These are phyloP conservation scores for Astropecten irregularis DNA, from an alignment of 53 echinoderm and acorn worm species.

Conservation along the genomic window DNA sequence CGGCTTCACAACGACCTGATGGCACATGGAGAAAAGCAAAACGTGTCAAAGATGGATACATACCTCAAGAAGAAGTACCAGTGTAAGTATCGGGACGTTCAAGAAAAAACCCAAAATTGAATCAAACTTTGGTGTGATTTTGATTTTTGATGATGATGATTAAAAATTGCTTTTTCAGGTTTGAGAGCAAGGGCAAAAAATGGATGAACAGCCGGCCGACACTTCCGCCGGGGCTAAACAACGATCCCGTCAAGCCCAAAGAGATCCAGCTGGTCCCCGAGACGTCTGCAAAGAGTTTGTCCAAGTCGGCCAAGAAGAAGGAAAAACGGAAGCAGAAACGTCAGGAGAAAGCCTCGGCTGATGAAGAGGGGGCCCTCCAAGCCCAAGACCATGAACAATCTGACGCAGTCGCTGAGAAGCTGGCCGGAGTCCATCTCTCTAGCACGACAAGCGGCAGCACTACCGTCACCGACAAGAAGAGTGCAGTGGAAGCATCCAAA, in stretches of 20 bases:
- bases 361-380: not conserved
- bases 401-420: not conserved
- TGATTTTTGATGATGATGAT: not conserved
- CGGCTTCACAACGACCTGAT: slow-evolving; percentile 94
- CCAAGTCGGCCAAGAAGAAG: slow-evolving; percentile 97
- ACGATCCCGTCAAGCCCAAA: slow-evolving; percentile 23
- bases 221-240: slow-evolving; percentile 85
- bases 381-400: not conserved
- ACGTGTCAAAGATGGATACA: slow-evolving; percentile 86
- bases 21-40: slow-evolving; percentile 92
- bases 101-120: too few species aligned
- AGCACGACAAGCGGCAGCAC: too few species aligned
- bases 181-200: slow-evolving; percentile 95
- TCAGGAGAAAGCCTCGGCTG: slow-evolving; percentile 63
- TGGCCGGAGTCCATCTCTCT: not conserved
- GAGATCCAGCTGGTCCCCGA: slow-evolving; percentile 17
- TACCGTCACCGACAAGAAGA: too few species aligned
- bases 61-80: slow-evolving; percentile 96
- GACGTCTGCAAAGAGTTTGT: slow-evolving; percentile 35
- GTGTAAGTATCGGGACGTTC: slow-evolving; percentile 78
- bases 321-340: slow-evolving; percentile 87
- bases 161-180: slow-evolving; percentile 50
- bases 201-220: slow-evolving; percentile 92
- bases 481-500: too few species aligned
- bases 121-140: too few species aligned